Percentiles rank a stretch among this genome's conserved stretches.
Evolutionary conservation across 2,888 invertebrate species (phyloP).

Genomic region (Heteropelma amictum): DNA sequence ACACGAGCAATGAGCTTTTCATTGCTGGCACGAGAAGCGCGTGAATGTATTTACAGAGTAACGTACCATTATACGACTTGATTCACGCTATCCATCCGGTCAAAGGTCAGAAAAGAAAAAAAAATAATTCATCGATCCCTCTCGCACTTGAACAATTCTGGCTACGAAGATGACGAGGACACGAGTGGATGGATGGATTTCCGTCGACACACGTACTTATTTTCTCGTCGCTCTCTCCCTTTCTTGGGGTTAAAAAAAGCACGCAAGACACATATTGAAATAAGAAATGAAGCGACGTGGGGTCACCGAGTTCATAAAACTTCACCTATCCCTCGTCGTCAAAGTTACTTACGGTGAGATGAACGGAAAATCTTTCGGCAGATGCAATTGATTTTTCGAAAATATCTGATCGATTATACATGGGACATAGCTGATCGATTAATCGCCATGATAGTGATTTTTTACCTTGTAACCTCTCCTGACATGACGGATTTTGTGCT

Average conservation of each 20-base stretch:
- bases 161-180: slow-evolving; percentile 40
- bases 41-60: no score
- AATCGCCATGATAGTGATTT: slow-evolving; percentile 51
- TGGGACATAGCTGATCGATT: slow-evolving; percentile 46
- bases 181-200: slow-evolving; percentile 38
- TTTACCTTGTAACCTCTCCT: slow-evolving; percentile 14
- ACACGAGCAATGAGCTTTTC: no score
- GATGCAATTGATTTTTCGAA: slow-evolving; percentile 38
- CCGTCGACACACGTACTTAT: not conserved
- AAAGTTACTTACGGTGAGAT: slow-evolving; percentile 10
- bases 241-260: slow-evolving; percentile 10
- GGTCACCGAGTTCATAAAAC: slow-evolving; percentile 56
- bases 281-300: slow-evolving; percentile 27
- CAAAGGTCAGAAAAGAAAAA: slow-evolving; percentile 19
- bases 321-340: slow-evolving; percentile 18
- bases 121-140: slow-evolving; percentile 66
- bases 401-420: slow-evolving; percentile 49
- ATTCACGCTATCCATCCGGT: not conserved
- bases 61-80: no score
- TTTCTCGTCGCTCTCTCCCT: not conserved
- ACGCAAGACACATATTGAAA: not conserved
- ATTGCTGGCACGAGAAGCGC: no score
- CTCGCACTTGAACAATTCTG: slow-evolving; percentile 46
- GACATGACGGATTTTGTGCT: slow-evolving; percentile 23
- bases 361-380: slow-evolving; percentile 45